A percentile compares a stretch with the other conserved stretches of the same genome.
These are phyloP conservation scores for Stomorhina lunata DNA, from an alignment of 2,888 invertebrate species.

Conservation along the genomic window DNA sequence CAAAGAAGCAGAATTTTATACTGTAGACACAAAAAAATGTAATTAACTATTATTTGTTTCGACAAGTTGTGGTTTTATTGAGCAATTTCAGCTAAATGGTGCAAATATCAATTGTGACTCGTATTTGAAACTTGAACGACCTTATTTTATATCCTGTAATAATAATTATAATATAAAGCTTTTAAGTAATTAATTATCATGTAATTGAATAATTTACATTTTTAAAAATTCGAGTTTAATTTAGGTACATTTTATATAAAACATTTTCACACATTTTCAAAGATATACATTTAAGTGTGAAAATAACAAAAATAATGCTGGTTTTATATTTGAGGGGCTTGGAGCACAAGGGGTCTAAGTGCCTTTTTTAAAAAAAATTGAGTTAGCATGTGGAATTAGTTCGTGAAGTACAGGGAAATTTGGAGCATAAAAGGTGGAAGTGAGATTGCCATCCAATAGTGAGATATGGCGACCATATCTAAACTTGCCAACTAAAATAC, in stretches of 20 bases:
- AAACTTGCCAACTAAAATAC: too few species aligned
- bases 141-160: slow-evolving; percentile 31
- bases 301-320: too few species aligned
- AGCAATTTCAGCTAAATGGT: not conserved
- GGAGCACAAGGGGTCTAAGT: too few species aligned
- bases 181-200: not conserved
- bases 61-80: slow-evolving; percentile 11
- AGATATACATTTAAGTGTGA: not conserved
- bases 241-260: too few species aligned
- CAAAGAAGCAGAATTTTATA: not conserved
- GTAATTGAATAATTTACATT: not conserved
- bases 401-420: too few species aligned
- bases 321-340: not conserved
- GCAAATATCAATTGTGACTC: not conserved
- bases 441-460: too few species aligned
- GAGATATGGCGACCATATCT: too few species aligned
- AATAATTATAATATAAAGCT: not conserved
- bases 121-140: not conserved
- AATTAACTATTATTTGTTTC: slow-evolving; percentile 49
- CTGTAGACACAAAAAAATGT: slow-evolving; percentile 43
- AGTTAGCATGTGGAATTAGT: too few species aligned
- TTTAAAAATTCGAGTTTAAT: not conserved
- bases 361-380: too few species aligned
- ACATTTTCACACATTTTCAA: too few species aligned
- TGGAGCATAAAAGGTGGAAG: too few species aligned